Evolutionary conservation across 1,140 invertebrate genomes (phyloP).

Genomic region (Plectrocnemia conspersa): DNA sequence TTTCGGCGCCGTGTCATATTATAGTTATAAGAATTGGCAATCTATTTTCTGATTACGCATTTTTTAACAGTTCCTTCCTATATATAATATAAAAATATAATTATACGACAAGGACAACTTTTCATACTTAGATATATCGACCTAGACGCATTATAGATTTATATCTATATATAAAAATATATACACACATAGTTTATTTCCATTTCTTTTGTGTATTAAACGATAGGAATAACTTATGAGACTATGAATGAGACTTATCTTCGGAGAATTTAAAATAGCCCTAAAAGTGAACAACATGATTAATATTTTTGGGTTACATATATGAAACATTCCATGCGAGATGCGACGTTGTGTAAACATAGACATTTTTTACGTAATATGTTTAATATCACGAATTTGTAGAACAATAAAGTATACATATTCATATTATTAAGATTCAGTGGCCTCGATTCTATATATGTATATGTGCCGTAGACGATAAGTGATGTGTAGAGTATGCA

Average conservation of each 20-base stretch:
- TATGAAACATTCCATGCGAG: not conserved
- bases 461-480: not conserved
- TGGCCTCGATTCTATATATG: slow-evolving; percentile 5
- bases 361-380: slow-evolving; percentile 5
- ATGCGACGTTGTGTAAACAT: not conserved
- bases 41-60: slow-evolving; percentile 14
- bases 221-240: slow-evolving; percentile 5
- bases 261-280: slow-evolving; percentile 4
- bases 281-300: not conserved
- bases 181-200: too few species aligned
- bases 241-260: slow-evolving; percentile 21
- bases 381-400: slow-evolving; percentile 5
- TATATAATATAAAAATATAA: too few species aligned
- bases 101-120: slow-evolving; percentile 3
- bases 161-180: too few species aligned
- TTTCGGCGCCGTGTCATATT: slow-evolving; percentile 44
- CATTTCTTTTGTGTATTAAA: slow-evolving; percentile 7
- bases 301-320: not conserved
- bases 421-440: not conserved
- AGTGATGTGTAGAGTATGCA: not conserved
- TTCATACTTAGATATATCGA: slow-evolving; percentile 6
- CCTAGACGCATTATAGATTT: not conserved
- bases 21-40: slow-evolving; percentile 44
- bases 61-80: slow-evolving; percentile 16
- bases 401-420: not conserved